Evolutionary conservation across 2,113 vertebrate genomes (phyloP), one percentile per base, ranked within the genome.

Genomic region (Aspidoscelis tigris): DNA sequence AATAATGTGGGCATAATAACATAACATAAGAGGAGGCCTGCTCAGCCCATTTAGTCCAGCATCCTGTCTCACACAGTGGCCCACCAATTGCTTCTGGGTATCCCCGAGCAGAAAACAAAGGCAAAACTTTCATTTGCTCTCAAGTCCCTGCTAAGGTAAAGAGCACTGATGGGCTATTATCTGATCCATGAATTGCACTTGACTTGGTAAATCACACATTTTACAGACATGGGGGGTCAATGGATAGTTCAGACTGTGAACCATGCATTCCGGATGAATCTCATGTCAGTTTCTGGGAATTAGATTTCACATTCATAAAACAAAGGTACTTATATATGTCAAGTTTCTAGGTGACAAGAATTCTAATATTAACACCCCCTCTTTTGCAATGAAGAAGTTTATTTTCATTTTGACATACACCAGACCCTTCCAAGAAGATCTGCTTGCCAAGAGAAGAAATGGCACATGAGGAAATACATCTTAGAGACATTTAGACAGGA

Each of bases 401-500:
- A 94, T 94, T 94, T 90, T 89, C 82, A 89, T 84, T 92, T 94
- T 95, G 94, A 95, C 87, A 41, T 85, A 92, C 76, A 90, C 93
- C 94, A 94, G 94, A 94, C 82, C 84, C 88, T 87, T 91, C 93
- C 90, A 89, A 90, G 91, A 93, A 87, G 91, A 90, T 70, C 90
- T 91, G 91, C 82, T 92, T 89, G 93, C 93, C 94, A 93, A 90
- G 86, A 90, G 92, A 91, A 91, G 88, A 93, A 94, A 95, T 90
- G 91, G 91, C 93, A 93, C 92, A 91, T 85, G 87, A 90, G 93
- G 92, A 94, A 92, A 95, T 94, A 94, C 93, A 93, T 95, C 94
- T 94, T 93, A 91, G 82, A 88, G 85, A 88, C 88, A 81, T 78
- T 0, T 12, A 66, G 93, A 92, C 82, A 91, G 85, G 80, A 91